Base-by-base conservation (phyloP, 37 sponge, comb jelly and placozoan genomes). In the Aphrocallistes beatrix region DNA sequence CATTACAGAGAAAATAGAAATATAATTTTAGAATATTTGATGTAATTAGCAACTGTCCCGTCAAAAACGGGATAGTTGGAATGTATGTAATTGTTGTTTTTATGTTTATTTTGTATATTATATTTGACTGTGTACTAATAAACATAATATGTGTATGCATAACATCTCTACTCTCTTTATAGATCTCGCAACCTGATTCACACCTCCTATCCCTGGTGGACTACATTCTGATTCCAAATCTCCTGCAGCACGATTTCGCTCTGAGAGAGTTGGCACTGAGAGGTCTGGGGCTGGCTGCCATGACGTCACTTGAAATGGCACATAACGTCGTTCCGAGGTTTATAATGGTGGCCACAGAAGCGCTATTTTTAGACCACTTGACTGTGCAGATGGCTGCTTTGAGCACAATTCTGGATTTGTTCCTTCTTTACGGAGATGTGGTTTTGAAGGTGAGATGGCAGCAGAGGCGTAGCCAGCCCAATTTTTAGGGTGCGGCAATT, bases 301-400 rank as follows among this genome's bases (percentile, higher is more conserved):
- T 60, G 75, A 60, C 75, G 75, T 60, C 75, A 60, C 34, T 60
- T 19, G 75, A 60, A 13, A 60, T 60, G 75, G 75, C 75, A 13
- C 75, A 60, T 13, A 60, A 60, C 34, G 75, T 60, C 28, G 75
- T 60, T 28, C 75, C 75, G 6, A 60, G 75, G 28, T 60, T 60
- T 28, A 13, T 13, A 60, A 13, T 60, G 75, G 75, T 60, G 34
- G 75, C 75, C 6, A 60, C 75, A 60, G 75, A 60, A 13, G 75
- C 75, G 32, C 75, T 60, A 19, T 60, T 60, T 30, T 13, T 60
- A 13, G 75, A 60, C 75, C 75, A 60, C 75, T 1, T 3, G 32
- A 60, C 28, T 13, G 75, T 60, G 34, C 75, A 60, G 34, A 3
- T 60, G 34, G 34, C 75, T 3, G 75, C 75, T 3, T 30, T 60